Evolutionary conservation across 1,140 invertebrate genomes (phyloP).

Genomic region (Plectus sambesii): DNA sequence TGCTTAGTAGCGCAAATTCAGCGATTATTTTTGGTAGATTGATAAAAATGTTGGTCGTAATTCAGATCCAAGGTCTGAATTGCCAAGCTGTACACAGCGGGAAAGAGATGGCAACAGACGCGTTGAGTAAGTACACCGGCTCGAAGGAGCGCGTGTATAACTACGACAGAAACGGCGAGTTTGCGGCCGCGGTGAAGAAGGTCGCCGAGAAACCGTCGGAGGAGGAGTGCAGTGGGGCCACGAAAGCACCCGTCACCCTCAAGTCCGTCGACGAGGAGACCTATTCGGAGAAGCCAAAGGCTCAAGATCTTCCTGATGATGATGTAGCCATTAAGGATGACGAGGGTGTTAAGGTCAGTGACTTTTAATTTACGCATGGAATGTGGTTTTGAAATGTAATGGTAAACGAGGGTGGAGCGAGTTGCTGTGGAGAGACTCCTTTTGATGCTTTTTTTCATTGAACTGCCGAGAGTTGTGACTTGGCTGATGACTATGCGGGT

Average conservation of each 20-base stretch:
- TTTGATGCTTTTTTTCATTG: no score
- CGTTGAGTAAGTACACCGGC: slow-evolving; percentile 29
- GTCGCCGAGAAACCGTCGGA: slow-evolving; percentile 15
- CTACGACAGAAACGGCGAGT: slow-evolving; percentile 37
- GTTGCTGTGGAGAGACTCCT: no score
- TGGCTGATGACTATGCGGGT: no score
- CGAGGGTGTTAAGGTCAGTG: no score
- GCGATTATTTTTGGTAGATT: slow-evolving; percentile 19
- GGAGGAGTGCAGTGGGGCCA: slow-evolving; percentile 12
- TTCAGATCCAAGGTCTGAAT: slow-evolving; percentile 20
- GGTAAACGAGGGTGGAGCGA: no score
- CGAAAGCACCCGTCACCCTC: slow-evolving; percentile 1
- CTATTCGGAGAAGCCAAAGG: no score
- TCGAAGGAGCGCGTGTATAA: slow-evolving; percentile 21
- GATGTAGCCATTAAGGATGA: no score
- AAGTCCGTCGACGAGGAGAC: not conserved
- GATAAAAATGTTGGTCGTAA: slow-evolving; percentile 13
- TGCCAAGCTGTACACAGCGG: slow-evolving; percentile 31
- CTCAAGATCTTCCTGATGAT: no score
- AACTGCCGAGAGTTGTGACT: no score
- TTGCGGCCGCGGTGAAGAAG: slow-evolving; percentile 22
- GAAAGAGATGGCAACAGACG: slow-evolving; percentile 27
- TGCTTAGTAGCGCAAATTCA: no score
- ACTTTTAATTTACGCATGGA: no score
- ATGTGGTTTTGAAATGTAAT: no score